A percentile compares a stretch with the other conserved stretches of the same genome.
phyloP scores from a whole-genome alignment of 2,888 invertebrate species.

The Mayetiola destructor region DNA sequence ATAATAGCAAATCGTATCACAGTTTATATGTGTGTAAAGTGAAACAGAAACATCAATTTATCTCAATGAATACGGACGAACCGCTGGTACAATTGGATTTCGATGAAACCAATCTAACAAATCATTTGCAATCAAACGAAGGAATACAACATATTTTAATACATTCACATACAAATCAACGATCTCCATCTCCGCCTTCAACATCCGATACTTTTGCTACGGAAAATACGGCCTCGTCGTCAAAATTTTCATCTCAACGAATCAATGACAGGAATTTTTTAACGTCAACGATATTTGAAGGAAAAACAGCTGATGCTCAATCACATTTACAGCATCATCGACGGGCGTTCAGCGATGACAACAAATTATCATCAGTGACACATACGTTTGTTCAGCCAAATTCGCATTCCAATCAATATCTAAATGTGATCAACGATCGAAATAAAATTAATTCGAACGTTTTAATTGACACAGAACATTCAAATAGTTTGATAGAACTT shows the following conservation, averaged over 20 bases:
- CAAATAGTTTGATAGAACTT: too few relatives aligned
- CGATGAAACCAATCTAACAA: slow-evolving; percentile 39
- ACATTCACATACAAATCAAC: too few relatives aligned
- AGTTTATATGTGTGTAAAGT: too few relatives aligned
- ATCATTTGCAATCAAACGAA: not conserved
- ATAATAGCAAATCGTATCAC: too few relatives aligned
- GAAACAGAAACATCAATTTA: not conserved
- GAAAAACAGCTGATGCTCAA: not conserved
- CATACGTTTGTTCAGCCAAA: not conserved
- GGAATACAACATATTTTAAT: not conserved
- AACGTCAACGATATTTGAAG: too few relatives aligned
- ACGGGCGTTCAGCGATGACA: not conserved
- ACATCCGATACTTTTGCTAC: not conserved
- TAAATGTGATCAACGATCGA: not conserved
- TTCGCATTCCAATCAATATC: not conserved
- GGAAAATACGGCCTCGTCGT: not conserved
- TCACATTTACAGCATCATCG: not conserved
- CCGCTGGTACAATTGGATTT: slow-evolving; percentile 48
- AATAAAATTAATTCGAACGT: not conserved
- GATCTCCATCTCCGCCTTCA: not conserved
- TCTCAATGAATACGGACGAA: slow-evolving; percentile 47
- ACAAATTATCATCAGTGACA: not conserved
- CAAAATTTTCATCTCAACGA: not conserved
- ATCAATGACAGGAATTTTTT: too few relatives aligned
- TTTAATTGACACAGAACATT: too few relatives aligned